A percentile compares a stretch with the other conserved stretches of the same genome.
phyloP scores from a whole-genome alignment of 2,888 invertebrate genomes.

The Norana najaformis region DNA sequence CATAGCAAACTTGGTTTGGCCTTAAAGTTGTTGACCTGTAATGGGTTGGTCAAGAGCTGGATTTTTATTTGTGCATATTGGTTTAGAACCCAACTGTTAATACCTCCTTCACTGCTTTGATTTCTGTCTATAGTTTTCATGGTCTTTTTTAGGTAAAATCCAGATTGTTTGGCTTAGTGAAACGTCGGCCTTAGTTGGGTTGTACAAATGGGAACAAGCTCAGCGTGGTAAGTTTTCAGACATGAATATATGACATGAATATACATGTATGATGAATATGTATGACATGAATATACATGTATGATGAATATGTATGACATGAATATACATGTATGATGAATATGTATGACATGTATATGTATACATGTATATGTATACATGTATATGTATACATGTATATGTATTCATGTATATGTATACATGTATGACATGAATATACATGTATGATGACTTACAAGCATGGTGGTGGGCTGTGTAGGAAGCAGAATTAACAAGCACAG shows the following conservation, averaged over 20 bases:
- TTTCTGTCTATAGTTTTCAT: neutral
- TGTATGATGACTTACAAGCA: neutral
- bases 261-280: too few species aligned
- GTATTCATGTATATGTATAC: too few species aligned
- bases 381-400: too few species aligned
- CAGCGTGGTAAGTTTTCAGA: neutral
- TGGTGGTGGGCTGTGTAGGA: slow-evolving; percentile 1
- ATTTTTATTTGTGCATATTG: neutral
- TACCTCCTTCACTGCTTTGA: neutral
- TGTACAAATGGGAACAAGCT: slow-evolving; percentile 6
- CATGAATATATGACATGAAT: too few species aligned
- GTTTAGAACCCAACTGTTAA: neutral
- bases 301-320: too few species aligned
- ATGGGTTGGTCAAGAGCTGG: neutral
- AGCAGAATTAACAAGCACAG: neutral
- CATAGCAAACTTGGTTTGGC: neutral
- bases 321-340: too few species aligned
- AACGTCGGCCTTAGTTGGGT: neutral
- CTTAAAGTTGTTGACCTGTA: neutral
- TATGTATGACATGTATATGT: too few species aligned
- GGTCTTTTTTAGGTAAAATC: slow-evolving; percentile 16
- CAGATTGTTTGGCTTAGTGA: slow-evolving; percentile 26
- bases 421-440: too few species aligned
- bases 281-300: too few species aligned
- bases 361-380: too few species aligned